These are phyloP conservation scores for Acanthosepion lycidas DNA, from an alignment of 2,888 invertebrate species.

Conservation along the genomic window DNA sequence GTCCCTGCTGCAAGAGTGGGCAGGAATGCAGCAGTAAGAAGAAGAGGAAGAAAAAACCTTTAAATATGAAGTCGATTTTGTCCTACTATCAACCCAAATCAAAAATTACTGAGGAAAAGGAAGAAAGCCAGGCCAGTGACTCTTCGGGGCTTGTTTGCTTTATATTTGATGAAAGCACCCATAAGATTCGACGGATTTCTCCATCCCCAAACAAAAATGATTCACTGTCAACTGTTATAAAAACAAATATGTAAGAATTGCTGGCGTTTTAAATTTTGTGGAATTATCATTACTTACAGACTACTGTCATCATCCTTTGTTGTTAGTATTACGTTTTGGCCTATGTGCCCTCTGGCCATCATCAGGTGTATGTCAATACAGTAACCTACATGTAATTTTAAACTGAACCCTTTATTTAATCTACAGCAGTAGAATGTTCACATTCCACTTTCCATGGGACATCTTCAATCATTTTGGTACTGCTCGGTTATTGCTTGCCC, in stretches of 20 bases:
- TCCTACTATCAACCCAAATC: not conserved
- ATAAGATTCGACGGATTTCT: not conserved
- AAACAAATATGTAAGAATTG: not conserved
- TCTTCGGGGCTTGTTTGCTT: not conserved
- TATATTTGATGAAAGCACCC: not conserved
- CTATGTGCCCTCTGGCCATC: too few relatives aligned
- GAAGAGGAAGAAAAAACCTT: not conserved
- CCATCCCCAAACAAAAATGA: not conserved
- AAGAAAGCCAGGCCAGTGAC: not conserved
- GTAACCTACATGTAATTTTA: too few relatives aligned
- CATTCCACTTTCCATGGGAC: too few relatives aligned
- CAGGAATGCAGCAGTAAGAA: conserved; percentile 25
- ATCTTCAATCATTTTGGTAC: too few relatives aligned
- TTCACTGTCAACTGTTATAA: not conserved
- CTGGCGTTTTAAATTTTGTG: not conserved
- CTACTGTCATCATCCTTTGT: too few relatives aligned
- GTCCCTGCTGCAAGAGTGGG: conserved; percentile 37
- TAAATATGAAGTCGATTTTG: not conserved
- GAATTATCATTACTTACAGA: too few relatives aligned
- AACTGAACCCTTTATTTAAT: too few relatives aligned
- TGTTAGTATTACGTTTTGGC: too few relatives aligned
- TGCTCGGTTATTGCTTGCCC: too few relatives aligned
- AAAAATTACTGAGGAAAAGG: not conserved
- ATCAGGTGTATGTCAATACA: too few relatives aligned
- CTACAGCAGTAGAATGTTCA: too few relatives aligned